Percentiles rank a stretch among this genome's conserved stretches.
Conservation (phyloP, 2,113 vertebrate genomes). For the Hemichromis elongatus region DNA sequence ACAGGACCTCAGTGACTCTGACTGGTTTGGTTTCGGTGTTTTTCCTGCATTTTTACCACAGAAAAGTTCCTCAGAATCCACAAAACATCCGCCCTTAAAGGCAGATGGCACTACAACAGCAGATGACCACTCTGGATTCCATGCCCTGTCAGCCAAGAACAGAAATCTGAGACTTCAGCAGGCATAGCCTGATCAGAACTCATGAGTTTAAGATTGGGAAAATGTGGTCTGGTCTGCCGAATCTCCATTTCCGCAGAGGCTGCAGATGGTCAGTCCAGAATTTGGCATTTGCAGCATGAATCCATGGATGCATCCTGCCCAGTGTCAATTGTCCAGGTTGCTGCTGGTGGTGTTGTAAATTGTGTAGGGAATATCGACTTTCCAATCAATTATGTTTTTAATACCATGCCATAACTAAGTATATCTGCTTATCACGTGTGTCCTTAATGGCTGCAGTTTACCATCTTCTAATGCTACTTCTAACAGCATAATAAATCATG, state of each 20-base stretch:
- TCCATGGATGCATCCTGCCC: not conserved
- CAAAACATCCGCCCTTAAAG: not conserved
- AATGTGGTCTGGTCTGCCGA: not conserved
- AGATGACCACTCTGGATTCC: not conserved
- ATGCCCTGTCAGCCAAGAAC: not conserved
- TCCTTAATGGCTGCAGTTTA: not conserved
- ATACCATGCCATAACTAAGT: not conserved
- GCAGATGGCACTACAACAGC: not conserved
- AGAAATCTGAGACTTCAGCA: not conserved
- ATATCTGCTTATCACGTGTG: not conserved
- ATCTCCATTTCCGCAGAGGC: not conserved
- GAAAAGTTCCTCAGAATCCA: not conserved
- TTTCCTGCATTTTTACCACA: not conserved
- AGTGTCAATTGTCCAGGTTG: not conserved
- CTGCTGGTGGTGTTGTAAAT: not conserved
- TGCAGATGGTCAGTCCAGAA: not conserved
- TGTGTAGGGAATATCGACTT: not conserved
- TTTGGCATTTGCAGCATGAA: not conserved
- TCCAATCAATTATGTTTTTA: not conserved
- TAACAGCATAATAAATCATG: not conserved
- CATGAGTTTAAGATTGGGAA: not conserved
- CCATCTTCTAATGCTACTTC: not conserved
- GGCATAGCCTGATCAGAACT: not conserved
- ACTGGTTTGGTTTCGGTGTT: not conserved
- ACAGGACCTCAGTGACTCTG: not conserved